Percentiles rank a stretch among this genome's conserved stretches.
Evolutionary conservation across 53 echinoderm and acorn worm genomes (phyloP).

Genomic region (Zoroaster sp.): DNA sequence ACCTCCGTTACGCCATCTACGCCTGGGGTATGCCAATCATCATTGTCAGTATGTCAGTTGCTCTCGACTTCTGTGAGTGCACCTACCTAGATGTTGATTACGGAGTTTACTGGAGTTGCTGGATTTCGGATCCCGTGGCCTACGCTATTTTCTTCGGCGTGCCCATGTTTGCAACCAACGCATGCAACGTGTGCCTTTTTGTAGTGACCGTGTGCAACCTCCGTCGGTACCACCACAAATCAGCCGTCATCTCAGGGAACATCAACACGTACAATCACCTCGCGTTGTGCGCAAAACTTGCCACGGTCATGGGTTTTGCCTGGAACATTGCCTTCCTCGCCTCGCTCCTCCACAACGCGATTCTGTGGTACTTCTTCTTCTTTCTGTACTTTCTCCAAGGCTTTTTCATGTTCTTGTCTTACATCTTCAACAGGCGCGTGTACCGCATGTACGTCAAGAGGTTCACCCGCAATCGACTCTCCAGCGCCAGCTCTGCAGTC

Average conservation of each 20-base stretch:
- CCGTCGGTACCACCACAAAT: conserved; percentile 37
- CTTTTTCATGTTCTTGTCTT: conserved; percentile 79
- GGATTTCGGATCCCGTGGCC: conserved; percentile 80
- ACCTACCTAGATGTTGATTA: conserved; percentile 74
- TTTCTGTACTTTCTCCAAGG: conserved; percentile 85
- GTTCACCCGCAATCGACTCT: conserved; percentile 24
- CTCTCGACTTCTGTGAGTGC: conserved; percentile 69
- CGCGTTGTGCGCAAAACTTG: conserved; percentile 72
- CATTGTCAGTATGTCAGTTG: conserved; percentile 51
- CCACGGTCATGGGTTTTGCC: conserved; percentile 87
- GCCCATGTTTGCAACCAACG: conserved; percentile 61
- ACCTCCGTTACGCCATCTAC: conserved; percentile 73
- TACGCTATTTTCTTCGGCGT: conserved; percentile 72
- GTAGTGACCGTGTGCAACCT: conserved; percentile 65
- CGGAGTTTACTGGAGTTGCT: conserved; percentile 74
- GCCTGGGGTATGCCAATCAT: conserved; percentile 82
- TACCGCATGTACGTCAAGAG: conserved; percentile 53
- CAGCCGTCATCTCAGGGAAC: conserved; percentile 1
- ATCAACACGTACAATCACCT: conserved; percentile 32
- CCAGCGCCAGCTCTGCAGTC: not conserved
- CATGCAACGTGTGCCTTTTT: conserved; percentile 66
- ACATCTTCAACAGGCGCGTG: conserved; percentile 81
- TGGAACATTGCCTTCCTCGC: conserved; percentile 83
- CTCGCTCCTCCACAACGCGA: conserved; percentile 45
- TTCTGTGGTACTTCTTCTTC: conserved; percentile 88